These are phyloP conservation scores for Drosophila helvetica DNA, from an alignment of 2,888 invertebrate genomes.

Conservation along the genomic window DNA sequence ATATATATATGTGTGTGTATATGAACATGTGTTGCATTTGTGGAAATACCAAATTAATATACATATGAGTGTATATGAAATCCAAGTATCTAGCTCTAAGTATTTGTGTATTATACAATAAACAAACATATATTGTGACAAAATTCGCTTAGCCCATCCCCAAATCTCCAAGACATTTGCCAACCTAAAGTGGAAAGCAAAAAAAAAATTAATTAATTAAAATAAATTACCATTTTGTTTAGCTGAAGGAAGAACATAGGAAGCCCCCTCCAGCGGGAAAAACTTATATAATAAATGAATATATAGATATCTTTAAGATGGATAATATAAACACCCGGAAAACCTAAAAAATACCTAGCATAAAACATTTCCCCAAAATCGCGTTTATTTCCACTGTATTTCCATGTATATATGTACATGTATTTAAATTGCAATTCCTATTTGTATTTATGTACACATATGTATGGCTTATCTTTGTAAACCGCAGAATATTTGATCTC, in stretches of 20 bases:
- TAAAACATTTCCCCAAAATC: slow-evolving; percentile 16
- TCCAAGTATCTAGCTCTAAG: slow-evolving; percentile 56
- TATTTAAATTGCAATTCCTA: slow-evolving; percentile 28
- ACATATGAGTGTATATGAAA: slow-evolving; percentile 11
- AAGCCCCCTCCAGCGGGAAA: neutral
- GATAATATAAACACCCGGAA: slow-evolving; percentile 18
- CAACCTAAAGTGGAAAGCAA: slow-evolving; percentile 21
- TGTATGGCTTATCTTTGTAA: slow-evolving; percentile 20
- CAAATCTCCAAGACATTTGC: slow-evolving; percentile 38
- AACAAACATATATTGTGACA: slow-evolving; percentile 45
- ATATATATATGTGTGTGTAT: slow-evolving; percentile 5
- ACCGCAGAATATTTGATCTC: slow-evolving; percentile 60
- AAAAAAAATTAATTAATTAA: slow-evolving; percentile 8
- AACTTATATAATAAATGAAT: neutral
- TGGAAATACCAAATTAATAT: slow-evolving; percentile 44
- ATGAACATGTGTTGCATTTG: slow-evolving; percentile 28
- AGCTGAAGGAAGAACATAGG: slow-evolving; percentile 11
- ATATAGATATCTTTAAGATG: slow-evolving; percentile 46
- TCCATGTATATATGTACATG: slow-evolving; percentile 3
- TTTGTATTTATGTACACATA: slow-evolving; percentile 40
- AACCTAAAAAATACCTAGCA: slow-evolving; percentile 31
- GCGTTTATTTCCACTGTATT: slow-evolving; percentile 15
- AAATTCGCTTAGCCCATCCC: slow-evolving; percentile 15
- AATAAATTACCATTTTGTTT: neutral
- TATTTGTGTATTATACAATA: slow-evolving; percentile 57